Conservation (phyloP, 2,888 invertebrate species). For the Laspeyria flexula region DNA sequence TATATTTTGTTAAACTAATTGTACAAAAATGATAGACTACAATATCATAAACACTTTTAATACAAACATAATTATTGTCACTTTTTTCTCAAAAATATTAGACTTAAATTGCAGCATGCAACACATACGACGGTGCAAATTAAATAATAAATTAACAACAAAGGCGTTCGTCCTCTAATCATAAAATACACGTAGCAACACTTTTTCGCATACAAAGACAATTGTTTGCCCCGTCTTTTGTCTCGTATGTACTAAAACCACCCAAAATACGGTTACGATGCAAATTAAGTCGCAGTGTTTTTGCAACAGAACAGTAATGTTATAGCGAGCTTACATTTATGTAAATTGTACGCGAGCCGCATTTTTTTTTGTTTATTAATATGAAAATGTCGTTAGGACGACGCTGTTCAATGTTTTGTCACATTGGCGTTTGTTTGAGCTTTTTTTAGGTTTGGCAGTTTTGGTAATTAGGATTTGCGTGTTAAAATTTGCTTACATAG, state of each 20-base stretch:
- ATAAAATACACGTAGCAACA: neutral
- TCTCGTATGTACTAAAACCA: slow-evolving; percentile 15
- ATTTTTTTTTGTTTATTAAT: slow-evolving; percentile 39
- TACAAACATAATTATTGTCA: too few species aligned
- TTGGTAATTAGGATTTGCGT: neutral
- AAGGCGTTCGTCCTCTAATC: neutral
- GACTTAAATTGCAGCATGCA: too few species aligned
- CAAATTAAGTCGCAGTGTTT: slow-evolving; percentile 41
- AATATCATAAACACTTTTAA: too few species aligned
- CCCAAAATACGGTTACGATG: slow-evolving; percentile 41
- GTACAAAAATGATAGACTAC: too few species aligned
- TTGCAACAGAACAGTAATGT: slow-evolving; percentile 40
- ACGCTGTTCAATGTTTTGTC: slow-evolving; percentile 11
- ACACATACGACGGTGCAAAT: neutral
- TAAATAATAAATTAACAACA: neutral
- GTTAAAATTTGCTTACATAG: neutral
- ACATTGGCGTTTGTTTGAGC: slow-evolving; percentile 9
- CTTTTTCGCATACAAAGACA: neutral
- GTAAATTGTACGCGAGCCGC: slow-evolving; percentile 30
- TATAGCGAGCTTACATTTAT: slow-evolving; percentile 43
- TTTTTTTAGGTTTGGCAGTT: neutral
- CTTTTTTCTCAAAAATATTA: too few species aligned
- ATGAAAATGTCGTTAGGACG: slow-evolving; percentile 41
- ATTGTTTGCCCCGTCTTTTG: slow-evolving; percentile 2
- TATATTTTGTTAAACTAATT: too few species aligned